Conservation (phyloP, 2,888 invertebrate species). For the Ecliptopera silaceata region DNA sequence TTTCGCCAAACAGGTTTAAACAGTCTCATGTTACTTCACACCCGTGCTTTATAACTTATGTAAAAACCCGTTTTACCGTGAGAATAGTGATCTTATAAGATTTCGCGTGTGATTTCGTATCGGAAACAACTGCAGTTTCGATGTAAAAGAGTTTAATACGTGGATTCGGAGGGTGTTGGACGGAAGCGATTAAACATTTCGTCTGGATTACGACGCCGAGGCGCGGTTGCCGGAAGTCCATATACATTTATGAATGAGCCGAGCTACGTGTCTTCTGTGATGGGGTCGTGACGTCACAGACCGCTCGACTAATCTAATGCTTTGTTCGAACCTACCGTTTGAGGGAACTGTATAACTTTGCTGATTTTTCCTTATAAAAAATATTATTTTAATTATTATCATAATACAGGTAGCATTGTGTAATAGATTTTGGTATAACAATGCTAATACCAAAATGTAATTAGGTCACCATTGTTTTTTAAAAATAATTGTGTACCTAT, state of each 20-base stretch:
- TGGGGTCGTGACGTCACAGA: constrained; percentile 56
- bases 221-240: constrained; percentile 68
- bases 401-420: too few relatives aligned
- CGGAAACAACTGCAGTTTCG: constrained; percentile 18
- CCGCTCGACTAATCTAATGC: constrained; percentile 8
- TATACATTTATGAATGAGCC: constrained; percentile 59
- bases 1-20: constrained; percentile 28
- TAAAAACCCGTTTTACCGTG: constrained; percentile 30
- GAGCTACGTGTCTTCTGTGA: constrained; percentile 56
- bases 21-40: constrained; percentile 23
- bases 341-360: background rate
- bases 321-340: constrained; percentile 5
- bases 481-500: background rate
- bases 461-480: background rate
- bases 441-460: too few relatives aligned
- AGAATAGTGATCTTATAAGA: constrained; percentile 23
- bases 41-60: constrained; percentile 23
- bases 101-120: constrained; percentile 25
- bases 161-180: constrained; percentile 22
- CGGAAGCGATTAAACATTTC: constrained; percentile 40
- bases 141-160: constrained; percentile 18
- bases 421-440: too few relatives aligned
- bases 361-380: too few relatives aligned
- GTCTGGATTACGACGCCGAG: constrained; percentile 51
- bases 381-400: too few relatives aligned